Evolutionary conservation across 92 coral and sea anemone species (phyloP).

Genomic region (Paramuricea clavata): DNA sequence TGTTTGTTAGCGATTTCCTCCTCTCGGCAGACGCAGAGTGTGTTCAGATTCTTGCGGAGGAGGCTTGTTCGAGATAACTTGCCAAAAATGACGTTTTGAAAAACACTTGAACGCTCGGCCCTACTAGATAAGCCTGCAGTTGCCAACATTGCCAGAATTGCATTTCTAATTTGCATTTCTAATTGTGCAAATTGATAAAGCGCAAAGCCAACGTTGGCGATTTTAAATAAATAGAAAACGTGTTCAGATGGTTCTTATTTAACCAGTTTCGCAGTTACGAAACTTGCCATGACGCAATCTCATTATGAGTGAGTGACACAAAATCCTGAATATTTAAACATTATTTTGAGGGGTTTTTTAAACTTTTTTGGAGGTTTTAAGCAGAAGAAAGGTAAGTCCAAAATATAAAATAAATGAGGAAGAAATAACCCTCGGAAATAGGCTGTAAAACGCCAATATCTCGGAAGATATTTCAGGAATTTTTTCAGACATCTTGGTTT

Average conservation of each 20-base stretch:
- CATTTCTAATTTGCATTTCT: background rate
- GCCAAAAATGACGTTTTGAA: background rate
- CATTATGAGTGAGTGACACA: background rate
- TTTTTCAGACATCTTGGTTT: conserved; percentile 22
- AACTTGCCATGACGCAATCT: background rate
- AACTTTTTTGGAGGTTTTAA: background rate
- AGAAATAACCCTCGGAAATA: background rate
- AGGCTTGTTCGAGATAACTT: background rate
- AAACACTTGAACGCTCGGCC: background rate
- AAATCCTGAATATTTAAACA: background rate
- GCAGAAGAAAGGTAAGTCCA: background rate
- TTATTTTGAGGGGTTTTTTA: background rate
- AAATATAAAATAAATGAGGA: background rate
- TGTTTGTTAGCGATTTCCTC: too few species aligned
- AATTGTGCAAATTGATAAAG: background rate
- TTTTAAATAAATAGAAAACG: background rate
- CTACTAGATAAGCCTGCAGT: background rate
- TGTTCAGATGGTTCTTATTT: background rate
- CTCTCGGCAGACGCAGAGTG: background rate
- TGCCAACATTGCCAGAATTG: background rate
- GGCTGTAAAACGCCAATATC: background rate
- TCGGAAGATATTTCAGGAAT: conserved; percentile 37
- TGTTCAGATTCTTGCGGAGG: too few species aligned
- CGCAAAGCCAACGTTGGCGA: background rate
- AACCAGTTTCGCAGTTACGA: background rate